Evolutionary conservation across 2,888 invertebrate species (phyloP).

Genomic region (Atherix ibis): DNA sequence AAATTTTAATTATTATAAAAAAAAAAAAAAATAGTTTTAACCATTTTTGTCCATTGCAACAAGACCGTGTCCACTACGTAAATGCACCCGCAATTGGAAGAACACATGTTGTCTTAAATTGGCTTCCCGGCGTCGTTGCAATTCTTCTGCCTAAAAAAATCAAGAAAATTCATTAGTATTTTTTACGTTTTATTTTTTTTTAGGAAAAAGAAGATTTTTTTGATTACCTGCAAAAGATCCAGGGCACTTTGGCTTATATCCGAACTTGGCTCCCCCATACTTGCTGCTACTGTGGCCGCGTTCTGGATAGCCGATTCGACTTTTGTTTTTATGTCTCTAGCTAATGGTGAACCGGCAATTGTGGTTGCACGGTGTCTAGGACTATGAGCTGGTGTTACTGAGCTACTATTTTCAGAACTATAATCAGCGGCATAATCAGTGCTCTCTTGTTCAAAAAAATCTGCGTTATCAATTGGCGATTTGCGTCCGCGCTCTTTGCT

Average conservation of each 20-base stretch:
- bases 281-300: constrained; percentile 25
- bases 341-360: constrained; percentile 35
- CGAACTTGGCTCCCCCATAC: constrained; percentile 3
- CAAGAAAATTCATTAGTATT: constrained; percentile 5
- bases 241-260: constrained; percentile 7
- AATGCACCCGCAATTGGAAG: constrained; percentile 78
- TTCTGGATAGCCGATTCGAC: constrained; percentile 22
- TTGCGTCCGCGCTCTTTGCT: constrained; percentile 51
- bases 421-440: constrained; percentile 66
- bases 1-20: constrained; percentile 20
- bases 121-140: constrained; percentile 50
- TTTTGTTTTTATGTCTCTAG: constrained; percentile 24
- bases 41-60: constrained; percentile 92
- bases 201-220: neutral
- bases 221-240: constrained; percentile 9
- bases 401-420: constrained; percentile 58
- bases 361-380: constrained; percentile 51
- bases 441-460: constrained; percentile 42
- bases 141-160: constrained; percentile 51
- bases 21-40: constrained; percentile 23
- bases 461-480: constrained; percentile 37
- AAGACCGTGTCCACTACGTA: constrained; percentile 75
- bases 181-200: constrained; percentile 1
- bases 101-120: constrained; percentile 73
- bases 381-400: constrained; percentile 51